Conservation (phyloP, 2,113 vertebrate species). For the Lota lota region DNA sequence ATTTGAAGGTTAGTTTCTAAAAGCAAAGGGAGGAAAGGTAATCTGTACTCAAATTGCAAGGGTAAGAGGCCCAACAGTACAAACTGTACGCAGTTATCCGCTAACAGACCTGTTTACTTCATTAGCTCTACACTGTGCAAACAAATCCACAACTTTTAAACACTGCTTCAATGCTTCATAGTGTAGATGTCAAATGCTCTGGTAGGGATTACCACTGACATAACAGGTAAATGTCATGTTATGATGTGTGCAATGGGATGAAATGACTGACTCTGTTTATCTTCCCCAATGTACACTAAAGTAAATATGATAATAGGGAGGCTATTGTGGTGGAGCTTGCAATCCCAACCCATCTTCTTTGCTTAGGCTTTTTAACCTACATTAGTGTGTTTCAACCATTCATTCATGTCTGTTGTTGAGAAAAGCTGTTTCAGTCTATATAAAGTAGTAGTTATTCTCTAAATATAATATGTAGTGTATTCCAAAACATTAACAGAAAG, state of each 20-base stretch:
- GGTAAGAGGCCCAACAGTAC: too few species aligned
- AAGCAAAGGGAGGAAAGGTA: too few species aligned
- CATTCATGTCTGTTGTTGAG: constrained; percentile 16
- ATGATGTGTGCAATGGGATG: constrained; percentile 48
- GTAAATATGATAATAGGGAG: constrained; percentile 49
- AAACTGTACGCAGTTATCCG: too few species aligned
- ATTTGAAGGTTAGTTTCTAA: too few species aligned
- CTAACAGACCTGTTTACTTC: too few species aligned
- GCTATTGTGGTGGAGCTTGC: constrained; percentile 36
- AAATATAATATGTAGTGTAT: constrained; percentile 8
- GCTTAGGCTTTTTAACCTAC: constrained; percentile 27
- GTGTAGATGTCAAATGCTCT: background rate
- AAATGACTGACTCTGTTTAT: constrained; percentile 54
- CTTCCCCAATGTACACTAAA: constrained; percentile 43
- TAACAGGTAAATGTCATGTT: constrained; percentile 44
- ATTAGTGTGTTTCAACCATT: background rate
- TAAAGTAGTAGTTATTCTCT: constrained; percentile 6
- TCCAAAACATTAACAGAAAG: too few species aligned
- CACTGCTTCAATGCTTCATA: background rate
- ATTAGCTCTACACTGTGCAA: too few species aligned
- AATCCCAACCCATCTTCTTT: constrained; percentile 23
- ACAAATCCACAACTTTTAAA: background rate
- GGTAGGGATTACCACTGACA: constrained; percentile 10
- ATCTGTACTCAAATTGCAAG: too few species aligned
- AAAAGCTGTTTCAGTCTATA: background rate